These are phyloP conservation scores for Sebastes vulpes DNA, from an alignment of 2,797 vertebrate genomes.

Conservation along the genomic window DNA sequence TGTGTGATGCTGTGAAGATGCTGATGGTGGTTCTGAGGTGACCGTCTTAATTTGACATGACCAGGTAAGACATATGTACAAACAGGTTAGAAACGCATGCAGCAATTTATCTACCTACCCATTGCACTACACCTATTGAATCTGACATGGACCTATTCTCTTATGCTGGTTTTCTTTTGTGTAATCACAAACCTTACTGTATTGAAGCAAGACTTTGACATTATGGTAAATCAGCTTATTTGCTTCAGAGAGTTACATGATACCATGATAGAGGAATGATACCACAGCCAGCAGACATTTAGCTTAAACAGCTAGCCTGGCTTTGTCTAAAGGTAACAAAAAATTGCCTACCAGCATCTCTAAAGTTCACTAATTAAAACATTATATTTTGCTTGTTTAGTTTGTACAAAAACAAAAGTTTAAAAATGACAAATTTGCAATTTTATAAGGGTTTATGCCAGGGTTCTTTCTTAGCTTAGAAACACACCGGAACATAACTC, in stretches of 20 bases:
- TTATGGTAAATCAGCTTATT: not conserved
- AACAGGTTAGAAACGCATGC: conserved; percentile 1
- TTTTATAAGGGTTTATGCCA: no score
- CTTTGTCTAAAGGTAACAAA: not conserved
- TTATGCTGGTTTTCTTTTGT: not conserved
- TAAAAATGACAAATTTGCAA: no score
- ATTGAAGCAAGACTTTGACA: not conserved
- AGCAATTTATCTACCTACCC: not conserved
- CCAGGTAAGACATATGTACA: conserved; percentile 9
- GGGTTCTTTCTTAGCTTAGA: no score
- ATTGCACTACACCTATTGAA: not conserved
- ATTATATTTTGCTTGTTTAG: not conserved
- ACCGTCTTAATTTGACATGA: conserved; percentile 29
- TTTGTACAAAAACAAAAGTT: no score
- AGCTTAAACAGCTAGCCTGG: not conserved
- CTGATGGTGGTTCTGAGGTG: conserved; percentile 10
- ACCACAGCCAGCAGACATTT: not conserved
- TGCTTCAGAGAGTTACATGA: not conserved
- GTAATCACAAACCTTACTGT: not conserved
- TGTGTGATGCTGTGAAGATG: not conserved
- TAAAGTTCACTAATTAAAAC: not conserved
- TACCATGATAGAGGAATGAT: not conserved
- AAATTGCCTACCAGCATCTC: not conserved
- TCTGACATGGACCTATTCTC: not conserved
- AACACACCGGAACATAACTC: no score